These are phyloP conservation scores for Rhagonycha lutea DNA, from an alignment of 2,888 invertebrate genomes.

Conservation along the genomic window DNA sequence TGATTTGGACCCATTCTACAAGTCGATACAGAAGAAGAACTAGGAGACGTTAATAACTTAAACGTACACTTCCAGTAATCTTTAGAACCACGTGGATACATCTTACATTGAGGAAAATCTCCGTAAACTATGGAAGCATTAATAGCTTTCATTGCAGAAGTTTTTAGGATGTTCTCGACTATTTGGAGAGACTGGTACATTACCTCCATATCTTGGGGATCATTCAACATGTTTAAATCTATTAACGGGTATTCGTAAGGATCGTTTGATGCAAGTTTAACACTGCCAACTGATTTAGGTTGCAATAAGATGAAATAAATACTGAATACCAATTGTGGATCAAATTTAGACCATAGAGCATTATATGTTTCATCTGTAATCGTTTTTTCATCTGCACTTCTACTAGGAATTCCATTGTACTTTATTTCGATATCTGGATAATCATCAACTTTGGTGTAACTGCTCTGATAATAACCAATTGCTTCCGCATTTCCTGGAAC, in stretches of 20 bases:
- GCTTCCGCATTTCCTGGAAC: conserved; percentile 65
- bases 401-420: conserved; percentile 63
- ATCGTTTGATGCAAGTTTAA: neutral
- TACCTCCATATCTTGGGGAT: conserved; percentile 64
- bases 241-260: conserved; percentile 63
- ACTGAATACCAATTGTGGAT: too few species aligned
- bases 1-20: too few species aligned
- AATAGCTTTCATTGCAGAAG: conserved; percentile 62
- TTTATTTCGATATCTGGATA: conserved; percentile 68
- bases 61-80: too few species aligned
- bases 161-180: conserved; percentile 63
- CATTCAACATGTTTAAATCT: conserved; percentile 69
- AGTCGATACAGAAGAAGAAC: too few species aligned
- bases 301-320: neutral
- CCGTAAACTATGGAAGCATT: conserved; percentile 61
- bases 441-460: conserved; percentile 59
- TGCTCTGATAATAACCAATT: conserved; percentile 65
- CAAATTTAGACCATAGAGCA: too few species aligned
- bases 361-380: too few species aligned
- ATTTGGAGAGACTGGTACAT: conserved; percentile 66
- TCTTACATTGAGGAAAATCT: too few species aligned
- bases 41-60: too few species aligned
- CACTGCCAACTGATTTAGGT: too few species aligned
- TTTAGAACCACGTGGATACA: too few species aligned
- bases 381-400: conserved; percentile 51